Base-by-base conservation (phyloP, 2,113 vertebrate genomes). In the Chaetodon trifascialis region DNA sequence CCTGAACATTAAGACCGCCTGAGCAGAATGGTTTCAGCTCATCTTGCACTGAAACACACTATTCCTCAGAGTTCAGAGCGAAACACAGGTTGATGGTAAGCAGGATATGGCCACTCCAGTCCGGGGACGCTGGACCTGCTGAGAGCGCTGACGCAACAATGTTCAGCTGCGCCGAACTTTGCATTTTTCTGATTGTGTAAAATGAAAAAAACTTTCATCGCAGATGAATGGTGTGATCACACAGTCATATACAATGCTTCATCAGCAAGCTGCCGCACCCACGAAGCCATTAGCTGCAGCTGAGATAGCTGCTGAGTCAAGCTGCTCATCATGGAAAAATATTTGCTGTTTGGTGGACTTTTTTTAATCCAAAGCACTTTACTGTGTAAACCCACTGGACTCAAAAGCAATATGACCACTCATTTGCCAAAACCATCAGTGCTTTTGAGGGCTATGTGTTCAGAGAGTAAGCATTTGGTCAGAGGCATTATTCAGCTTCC, bases 211-310 rank as follows among this genome's bases (percentile, higher is more conserved):
- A n/a, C n/a, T n/a, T n/a, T n/a, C n/a, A n/a, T n/a, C n/a, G n/a
- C n/a, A n/a, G n/a, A n/a, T n/a, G n/a, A n/a, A n/a, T n/a, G 58
- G 49, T 55, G 71, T n/a, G 58, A 84, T 74, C 59, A 25, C 65
- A 76, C 66, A 34, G n/a, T 64, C 51, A 12, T 36, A 21, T 19
- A 55, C 51, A 44, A 56, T 60, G 44, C 56, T 25, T 68, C 63
- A 68, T 67, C 62, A 68, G 71, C 71, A 60, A 25, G 55, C 64
- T 46, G 79, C 23, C 36, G 75, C 65, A 49, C 47, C 3, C 0
- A 46, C 23, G 30, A 55, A 21, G 54, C 36, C 58, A 5, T 70
- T 46, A 69, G 36, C 55, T 62, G 5, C 11, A 17, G 36, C 56
- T 1, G 55, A 54, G 54, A 63, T 17, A 55, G 71, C 76, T 70